Base-by-base conservation (phyloP, 2,797 vertebrate genomes). In the Selene dorsalis region DNA sequence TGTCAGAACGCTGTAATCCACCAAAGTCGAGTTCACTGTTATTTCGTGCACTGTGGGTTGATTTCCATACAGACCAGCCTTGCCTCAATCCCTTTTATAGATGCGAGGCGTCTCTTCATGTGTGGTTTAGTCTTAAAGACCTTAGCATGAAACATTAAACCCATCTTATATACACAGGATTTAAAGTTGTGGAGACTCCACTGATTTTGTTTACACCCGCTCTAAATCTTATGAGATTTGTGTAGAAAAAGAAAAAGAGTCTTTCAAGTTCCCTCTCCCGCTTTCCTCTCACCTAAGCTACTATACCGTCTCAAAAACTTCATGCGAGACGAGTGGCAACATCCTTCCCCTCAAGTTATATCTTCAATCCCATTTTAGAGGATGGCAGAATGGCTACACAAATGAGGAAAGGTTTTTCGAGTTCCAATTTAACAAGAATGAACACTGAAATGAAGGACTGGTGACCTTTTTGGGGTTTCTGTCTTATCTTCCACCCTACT, bases 221-320 rank as follows among this genome's bases (percentile, higher is more conserved):
- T 81, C 56, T 79, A 60, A 86, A 85, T 82, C 70, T 58, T 82
- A 64, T 72, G 39, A 82, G 81, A 84, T 82, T 77, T 87, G 70
- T 79, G 22, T 65, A 38, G 60, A 75, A 60, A 53, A 58, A 75
- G 43, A 66, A 45, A 52, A 53, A 30, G 17, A 65, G 65, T 71
- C 30, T 70, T 78, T 71, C 28, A 55, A 69, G n/a, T 62, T 77
- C 74, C 69, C 63, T 72, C 48, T 48, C 71, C 71, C 63, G 45
- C 55, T 57, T 61, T 65, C 50, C 75, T 77, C 52, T 77, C 58
- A 70, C 45, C 30, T 67, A 59, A 50, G 22, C 48, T 73, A 43
- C 57, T 63, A 56, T 68, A 77, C 38, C 26, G 52, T 70, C 68
- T 74, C 45, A 30, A 52, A 30, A 30, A 48, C 41, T 3, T 16